Percentiles rank a stretch among this genome's conserved stretches.
phyloP scores from a whole-genome alignment of 2,888 invertebrate genomes.

The Bugula neritina region DNA sequence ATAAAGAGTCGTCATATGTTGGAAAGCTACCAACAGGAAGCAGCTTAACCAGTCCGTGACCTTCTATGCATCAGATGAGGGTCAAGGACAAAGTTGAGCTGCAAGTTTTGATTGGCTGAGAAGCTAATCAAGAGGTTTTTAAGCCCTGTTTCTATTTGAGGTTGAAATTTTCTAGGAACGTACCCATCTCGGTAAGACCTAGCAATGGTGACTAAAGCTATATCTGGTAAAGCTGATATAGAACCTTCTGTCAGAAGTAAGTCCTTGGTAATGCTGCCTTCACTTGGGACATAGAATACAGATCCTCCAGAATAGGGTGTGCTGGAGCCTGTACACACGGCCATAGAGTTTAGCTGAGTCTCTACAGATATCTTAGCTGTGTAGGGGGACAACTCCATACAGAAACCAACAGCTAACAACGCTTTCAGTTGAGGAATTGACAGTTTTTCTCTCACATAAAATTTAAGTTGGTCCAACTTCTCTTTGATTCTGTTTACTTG shows the following conservation, averaged over 20 bases:
- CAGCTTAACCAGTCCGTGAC: no score
- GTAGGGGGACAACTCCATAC: not conserved
- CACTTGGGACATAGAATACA: not conserved
- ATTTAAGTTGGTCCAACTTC: not conserved
- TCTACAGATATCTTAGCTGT: not conserved
- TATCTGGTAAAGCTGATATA: not conserved
- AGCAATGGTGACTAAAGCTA: conserved; percentile 1
- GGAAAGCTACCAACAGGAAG: no score
- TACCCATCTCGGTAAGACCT: conserved; percentile 21
- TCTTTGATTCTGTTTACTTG: not conserved
- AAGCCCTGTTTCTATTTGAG: not conserved
- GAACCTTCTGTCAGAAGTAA: not conserved
- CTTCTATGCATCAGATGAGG: not conserved
- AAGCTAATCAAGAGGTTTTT: not conserved
- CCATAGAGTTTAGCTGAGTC: not conserved
- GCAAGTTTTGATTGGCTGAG: not conserved
- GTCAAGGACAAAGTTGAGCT: not conserved
- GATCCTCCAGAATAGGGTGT: not conserved
- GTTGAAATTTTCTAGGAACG: not conserved
- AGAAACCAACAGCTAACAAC: not conserved
- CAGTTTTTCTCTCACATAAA: not conserved
- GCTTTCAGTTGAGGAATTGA: not conserved
- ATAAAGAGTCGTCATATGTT: no score
- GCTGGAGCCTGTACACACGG: not conserved
- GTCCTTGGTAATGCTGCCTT: not conserved